A percentile compares a stretch with the other conserved stretches of the same genome.
These are phyloP conservation scores for Gallirallus australis DNA, from an alignment of 2,797 vertebrate species.

Conservation along the genomic window DNA sequence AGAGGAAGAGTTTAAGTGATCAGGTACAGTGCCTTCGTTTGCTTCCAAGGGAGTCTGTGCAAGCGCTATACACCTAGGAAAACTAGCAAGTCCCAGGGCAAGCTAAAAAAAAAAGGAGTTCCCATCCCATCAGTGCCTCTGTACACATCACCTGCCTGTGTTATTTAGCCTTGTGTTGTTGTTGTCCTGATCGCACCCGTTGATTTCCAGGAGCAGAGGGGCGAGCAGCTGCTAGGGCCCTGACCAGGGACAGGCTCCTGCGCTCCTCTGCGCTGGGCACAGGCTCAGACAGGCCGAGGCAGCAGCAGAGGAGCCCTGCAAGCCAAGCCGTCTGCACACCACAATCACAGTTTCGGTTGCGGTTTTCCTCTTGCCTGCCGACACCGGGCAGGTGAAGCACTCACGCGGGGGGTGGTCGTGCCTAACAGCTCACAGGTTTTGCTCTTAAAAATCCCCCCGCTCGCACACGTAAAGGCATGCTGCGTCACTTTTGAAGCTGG, in stretches of 20 bases:
- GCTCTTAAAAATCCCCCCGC: background rate
- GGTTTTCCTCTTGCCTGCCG: background rate
- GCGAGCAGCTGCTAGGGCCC: background rate
- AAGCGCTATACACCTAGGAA: background rate
- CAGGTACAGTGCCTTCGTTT: rapidly evolving
- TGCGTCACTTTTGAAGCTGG: background rate
- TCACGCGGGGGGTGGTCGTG: rapidly evolving
- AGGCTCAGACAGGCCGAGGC: background rate
- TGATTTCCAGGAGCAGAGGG: background rate
- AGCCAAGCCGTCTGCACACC: background rate
- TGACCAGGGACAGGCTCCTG: background rate
- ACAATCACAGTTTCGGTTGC: background rate
- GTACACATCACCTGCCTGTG: background rate
- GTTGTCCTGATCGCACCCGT: background rate
- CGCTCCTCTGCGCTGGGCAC: background rate
- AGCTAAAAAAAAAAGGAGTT: background rate
- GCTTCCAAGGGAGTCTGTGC: background rate
- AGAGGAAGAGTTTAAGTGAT: slow-evolving; percentile 22
- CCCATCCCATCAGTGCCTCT: background rate
- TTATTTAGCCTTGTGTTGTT: background rate
- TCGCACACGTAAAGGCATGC: rapidly evolving
- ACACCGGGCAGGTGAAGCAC: background rate
- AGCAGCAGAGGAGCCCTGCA: background rate
- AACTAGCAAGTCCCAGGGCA: background rate
- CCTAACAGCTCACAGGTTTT: background rate